A percentile compares a stretch with the other conserved stretches of the same genome.
These are phyloP conservation scores for Pseudorhombus dupliciocellatus DNA, from an alignment of 2,113 vertebrate species.

Conservation along the genomic window DNA sequence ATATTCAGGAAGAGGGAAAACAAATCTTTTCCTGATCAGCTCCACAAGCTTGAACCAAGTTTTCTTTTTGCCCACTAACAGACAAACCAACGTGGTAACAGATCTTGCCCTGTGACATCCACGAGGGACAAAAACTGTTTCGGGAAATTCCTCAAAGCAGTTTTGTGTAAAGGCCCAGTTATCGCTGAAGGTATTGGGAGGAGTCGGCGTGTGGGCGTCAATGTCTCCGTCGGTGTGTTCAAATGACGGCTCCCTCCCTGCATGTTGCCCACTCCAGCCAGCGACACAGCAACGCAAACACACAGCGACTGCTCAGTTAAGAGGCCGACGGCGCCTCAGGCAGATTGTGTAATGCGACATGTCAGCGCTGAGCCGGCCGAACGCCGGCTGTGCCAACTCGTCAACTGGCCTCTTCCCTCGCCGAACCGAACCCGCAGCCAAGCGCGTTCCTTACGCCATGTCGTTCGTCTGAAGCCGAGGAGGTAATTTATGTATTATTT, in stretches of 20 bases:
- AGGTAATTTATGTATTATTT: constrained; percentile 78
- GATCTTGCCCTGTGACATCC: background rate
- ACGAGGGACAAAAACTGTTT: constrained; percentile 19
- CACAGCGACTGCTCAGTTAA: constrained; percentile 62
- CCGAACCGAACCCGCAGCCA: constrained; percentile 55
- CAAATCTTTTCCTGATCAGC: too few species aligned
- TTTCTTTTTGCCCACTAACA: background rate
- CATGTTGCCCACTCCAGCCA: constrained; percentile 60
- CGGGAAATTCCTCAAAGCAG: constrained; percentile 20
- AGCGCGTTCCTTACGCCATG: constrained; percentile 51
- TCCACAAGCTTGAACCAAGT: too few species aligned
- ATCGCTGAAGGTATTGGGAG: background rate
- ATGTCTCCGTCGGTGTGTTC: constrained; percentile 39
- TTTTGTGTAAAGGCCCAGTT: background rate
- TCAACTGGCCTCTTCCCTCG: constrained; percentile 43
- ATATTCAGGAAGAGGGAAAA: too few species aligned
- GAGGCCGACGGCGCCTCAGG: constrained; percentile 60
- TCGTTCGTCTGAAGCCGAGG: constrained; percentile 67
- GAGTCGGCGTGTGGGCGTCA: constrained; percentile 18
- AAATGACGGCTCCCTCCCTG: constrained; percentile 53
- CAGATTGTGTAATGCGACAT: constrained; percentile 60
- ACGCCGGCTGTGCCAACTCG: constrained; percentile 42
- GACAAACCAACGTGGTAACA: background rate
- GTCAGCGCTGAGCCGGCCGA: constrained; percentile 51
- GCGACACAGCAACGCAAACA: constrained; percentile 46